phyloP scores from a whole-genome alignment of 2,113 vertebrate species.

The Ciconia maguari region DNA sequence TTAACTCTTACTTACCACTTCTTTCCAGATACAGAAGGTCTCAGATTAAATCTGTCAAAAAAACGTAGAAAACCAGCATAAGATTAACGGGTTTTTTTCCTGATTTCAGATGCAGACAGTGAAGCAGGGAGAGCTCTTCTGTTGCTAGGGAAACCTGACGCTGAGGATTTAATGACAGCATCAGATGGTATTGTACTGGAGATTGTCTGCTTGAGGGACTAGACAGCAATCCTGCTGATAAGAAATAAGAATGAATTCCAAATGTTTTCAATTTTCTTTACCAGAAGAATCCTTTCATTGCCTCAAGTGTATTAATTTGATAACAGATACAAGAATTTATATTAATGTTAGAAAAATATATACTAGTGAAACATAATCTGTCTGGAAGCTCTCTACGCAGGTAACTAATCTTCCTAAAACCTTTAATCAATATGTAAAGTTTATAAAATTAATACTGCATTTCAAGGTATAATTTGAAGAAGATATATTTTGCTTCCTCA shows the following conservation, averaged over 20 bases:
- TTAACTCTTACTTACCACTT: conserved; percentile 47
- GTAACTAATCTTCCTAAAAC: not conserved
- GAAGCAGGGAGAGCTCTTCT: conserved; percentile 20
- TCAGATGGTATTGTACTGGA: conserved; percentile 24
- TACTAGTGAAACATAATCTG: not conserved
- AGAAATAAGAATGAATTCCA: not conserved
- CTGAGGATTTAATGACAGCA: conserved; percentile 62
- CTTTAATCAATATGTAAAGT: not conserved
- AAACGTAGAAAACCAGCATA: not conserved
- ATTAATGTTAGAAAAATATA: not conserved
- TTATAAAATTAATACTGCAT: not conserved
- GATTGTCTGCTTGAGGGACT: conserved; percentile 7
- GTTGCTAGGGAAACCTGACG: conserved; percentile 78
- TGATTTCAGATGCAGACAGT: not conserved
- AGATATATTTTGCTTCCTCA: not conserved
- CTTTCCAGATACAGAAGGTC: conserved; percentile 15
- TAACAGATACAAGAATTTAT: not conserved
- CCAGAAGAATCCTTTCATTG: not conserved
- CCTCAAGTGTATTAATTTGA: conserved; percentile 6
- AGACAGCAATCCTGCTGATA: not conserved
- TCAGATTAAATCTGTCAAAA: conserved; percentile 12
- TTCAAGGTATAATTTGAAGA: not conserved
- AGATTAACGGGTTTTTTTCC: conserved; percentile 31
- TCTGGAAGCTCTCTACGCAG: not conserved
- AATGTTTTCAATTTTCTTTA: conserved; percentile 16